Conservation (phyloP, 1,140 invertebrate genomes). For the Pararge aegeria region DNA sequence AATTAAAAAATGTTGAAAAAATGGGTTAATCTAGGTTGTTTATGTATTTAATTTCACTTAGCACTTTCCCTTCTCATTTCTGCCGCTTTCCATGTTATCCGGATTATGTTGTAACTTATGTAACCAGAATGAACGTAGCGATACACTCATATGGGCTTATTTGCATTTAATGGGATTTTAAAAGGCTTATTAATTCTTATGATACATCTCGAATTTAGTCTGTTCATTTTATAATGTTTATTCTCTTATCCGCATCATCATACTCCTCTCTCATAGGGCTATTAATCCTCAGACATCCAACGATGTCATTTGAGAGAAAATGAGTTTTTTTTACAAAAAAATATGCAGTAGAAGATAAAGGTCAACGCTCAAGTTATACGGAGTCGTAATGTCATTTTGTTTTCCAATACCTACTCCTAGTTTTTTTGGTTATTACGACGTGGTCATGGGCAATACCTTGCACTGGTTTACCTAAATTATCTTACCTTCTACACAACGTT, state of each 20-base stretch:
- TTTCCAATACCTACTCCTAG: not conserved
- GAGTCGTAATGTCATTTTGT: no score
- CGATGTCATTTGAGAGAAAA: no score
- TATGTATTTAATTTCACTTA: not conserved
- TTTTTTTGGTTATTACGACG: not conserved
- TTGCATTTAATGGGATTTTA: slow-evolving; percentile 12
- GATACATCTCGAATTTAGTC: no score
- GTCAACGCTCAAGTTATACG: not conserved
- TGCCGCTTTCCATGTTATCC: slow-evolving; percentile 25
- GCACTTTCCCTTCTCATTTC: slow-evolving; percentile 39
- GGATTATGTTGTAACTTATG: slow-evolving; percentile 21
- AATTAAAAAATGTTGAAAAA: not conserved
- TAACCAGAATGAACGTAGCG: slow-evolving; percentile 18
- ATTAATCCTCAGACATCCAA: no score
- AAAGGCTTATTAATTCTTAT: no score
- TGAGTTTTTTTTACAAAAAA: no score
- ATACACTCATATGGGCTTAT: slow-evolving; percentile 6
- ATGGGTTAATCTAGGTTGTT: not conserved
- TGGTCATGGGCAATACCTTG: slow-evolving; percentile 21
- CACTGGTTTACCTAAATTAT: slow-evolving; percentile 12
- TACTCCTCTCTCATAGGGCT: no score
- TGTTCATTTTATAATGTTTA: no score
- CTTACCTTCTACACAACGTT: not conserved
- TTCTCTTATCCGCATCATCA: no score
- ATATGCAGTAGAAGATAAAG: no score